phyloP scores from a whole-genome alignment of 2,113 vertebrate genomes.

The Tapirus terrestris region DNA sequence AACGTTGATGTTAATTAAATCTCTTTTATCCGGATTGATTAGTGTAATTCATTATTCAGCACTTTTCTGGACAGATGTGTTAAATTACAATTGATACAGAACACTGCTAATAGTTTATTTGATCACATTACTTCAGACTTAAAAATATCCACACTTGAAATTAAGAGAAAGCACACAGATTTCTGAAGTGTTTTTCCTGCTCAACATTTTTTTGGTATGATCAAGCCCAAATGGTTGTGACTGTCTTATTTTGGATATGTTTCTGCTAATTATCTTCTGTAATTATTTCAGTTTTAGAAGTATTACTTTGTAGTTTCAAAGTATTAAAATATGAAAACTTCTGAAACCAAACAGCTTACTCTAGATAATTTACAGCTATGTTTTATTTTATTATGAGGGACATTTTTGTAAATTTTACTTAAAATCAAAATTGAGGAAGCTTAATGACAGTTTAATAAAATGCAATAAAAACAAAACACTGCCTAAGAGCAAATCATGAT shows the following conservation, averaged over 20 bases:
- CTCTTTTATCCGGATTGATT: conserved; percentile 72
- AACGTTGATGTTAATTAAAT: conserved; percentile 76
- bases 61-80: conserved; percentile 70
- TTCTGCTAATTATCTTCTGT: conserved; percentile 63
- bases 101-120: conserved; percentile 58
- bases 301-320: conserved; percentile 49
- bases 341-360: conserved; percentile 29
- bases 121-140: conserved; percentile 70
- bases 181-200: conserved; percentile 41
- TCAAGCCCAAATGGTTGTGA: conserved; percentile 48
- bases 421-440: conserved; percentile 52
- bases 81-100: conserved; percentile 68
- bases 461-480: conserved; percentile 27
- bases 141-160: conserved; percentile 70
- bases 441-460: conserved; percentile 48
- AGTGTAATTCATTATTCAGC: conserved; percentile 70
- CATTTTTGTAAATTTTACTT: conserved; percentile 38
- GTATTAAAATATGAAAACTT: background rate
- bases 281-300: conserved; percentile 66
- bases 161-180: conserved; percentile 51
- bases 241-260: conserved; percentile 1
- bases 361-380: background rate
- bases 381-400: conserved; percentile 30
- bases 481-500: background rate
- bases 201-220: background rate